Evolutionary conservation across 2,113 vertebrate species (phyloP).

Genomic region (Diphyllodes magnificus): DNA sequence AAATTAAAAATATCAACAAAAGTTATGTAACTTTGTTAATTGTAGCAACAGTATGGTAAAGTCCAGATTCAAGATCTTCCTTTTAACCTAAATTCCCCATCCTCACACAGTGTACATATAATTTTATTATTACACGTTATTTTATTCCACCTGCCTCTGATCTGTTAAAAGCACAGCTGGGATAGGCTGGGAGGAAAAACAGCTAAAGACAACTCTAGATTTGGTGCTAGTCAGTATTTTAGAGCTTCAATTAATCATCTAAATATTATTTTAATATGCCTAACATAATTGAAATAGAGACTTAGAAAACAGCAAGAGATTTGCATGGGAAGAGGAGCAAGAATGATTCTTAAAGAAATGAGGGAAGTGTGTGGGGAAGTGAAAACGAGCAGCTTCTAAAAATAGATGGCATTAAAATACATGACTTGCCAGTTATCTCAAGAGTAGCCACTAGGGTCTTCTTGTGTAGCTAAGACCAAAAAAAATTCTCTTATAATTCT

Average conservation of each 20-base stretch:
- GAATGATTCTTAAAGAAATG: not conserved
- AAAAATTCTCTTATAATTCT: not conserved
- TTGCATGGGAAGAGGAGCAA: not conserved
- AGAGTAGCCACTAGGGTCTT: not conserved
- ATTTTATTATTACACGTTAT: not conserved
- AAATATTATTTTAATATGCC: not conserved
- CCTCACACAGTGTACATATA: not conserved
- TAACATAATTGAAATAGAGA: not conserved
- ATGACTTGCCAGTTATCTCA: not conserved
- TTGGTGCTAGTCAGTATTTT: not conserved
- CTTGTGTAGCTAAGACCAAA: not conserved
- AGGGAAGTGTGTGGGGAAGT: not conserved
- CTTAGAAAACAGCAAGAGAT: not conserved
- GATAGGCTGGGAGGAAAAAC: not conserved
- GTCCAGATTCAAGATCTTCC: not conserved
- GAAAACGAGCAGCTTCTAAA: not conserved
- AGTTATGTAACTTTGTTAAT: not conserved
- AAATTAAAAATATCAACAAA: not conserved
- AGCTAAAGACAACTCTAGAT: not conserved
- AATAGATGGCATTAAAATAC: not conserved
- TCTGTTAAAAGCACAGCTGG: not conserved
- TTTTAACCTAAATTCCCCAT: not conserved
- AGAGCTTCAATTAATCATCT: not conserved
- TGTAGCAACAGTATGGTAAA: not conserved
- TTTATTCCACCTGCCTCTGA: not conserved